Conservation (phyloP, 2,113 vertebrate genomes). For the Melierax canorus region DNA sequence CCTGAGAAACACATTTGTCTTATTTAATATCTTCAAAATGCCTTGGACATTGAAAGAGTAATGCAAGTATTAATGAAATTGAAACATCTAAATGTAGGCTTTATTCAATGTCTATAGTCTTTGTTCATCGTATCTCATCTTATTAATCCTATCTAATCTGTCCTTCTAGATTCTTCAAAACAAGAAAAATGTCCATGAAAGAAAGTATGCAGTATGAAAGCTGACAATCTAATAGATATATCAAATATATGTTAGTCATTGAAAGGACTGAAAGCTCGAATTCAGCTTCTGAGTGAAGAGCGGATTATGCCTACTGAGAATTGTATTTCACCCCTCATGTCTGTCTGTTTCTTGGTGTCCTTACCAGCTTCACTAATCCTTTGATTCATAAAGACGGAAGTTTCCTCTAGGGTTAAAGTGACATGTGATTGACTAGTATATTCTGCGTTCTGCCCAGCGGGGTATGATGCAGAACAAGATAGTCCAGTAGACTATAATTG, state of each 20-base stretch:
- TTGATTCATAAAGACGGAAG: background rate
- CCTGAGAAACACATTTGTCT: background rate
- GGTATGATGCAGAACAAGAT: background rate
- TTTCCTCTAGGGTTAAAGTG: background rate
- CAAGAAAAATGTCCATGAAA: background rate
- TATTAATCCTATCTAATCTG: background rate
- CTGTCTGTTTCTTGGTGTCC: background rate
- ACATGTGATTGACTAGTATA: background rate
- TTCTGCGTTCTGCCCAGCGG: background rate
- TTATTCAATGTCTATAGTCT: background rate
- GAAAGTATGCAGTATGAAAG: background rate
- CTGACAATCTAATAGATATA: background rate
- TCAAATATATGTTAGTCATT: background rate
- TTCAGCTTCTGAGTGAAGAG: background rate
- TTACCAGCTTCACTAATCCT: background rate
- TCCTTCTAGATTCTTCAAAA: background rate
- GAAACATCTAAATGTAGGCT: background rate
- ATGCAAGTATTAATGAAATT: background rate
- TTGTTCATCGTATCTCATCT: background rate
- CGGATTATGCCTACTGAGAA: background rate
- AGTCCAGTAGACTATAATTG: background rate
- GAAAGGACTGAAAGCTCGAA: background rate
- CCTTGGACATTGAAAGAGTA: background rate
- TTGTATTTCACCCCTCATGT: background rate
- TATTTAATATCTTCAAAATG: background rate